phyloP scores from a whole-genome alignment of 2,113 vertebrate species.

The Bubo scandiacus region DNA sequence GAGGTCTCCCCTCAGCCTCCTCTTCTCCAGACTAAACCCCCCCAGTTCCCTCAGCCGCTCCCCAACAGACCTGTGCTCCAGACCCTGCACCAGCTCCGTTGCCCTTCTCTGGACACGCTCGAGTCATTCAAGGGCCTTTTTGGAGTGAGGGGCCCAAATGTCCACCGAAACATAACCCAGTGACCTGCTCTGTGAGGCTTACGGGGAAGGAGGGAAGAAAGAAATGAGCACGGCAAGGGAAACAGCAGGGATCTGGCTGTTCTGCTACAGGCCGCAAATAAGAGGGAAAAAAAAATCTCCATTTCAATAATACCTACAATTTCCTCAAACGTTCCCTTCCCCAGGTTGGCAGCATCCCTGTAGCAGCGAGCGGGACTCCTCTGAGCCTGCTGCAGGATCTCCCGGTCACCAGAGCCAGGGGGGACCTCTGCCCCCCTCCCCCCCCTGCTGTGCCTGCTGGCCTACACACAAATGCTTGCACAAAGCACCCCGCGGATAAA shows the following conservation, averaged over 20 bases:
- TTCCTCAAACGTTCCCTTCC: not conserved
- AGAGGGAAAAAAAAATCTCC: not conserved
- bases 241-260: not conserved
- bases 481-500: fast-evolving
- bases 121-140: no score
- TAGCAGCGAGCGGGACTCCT: not conserved
- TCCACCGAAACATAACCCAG: not conserved
- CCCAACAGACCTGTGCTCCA: no score
- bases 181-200: not conserved
- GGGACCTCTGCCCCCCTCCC: not conserved
- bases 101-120: no score
- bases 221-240: not conserved
- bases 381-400: fast-evolving
- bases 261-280: not conserved
- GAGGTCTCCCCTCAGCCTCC: no score
- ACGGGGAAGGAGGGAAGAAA: not conserved
- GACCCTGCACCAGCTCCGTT: no score
- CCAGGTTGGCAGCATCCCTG: not conserved
- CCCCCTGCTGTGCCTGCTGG: not conserved
- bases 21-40: no score
- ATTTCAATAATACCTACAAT: not conserved
- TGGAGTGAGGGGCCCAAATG: no score
- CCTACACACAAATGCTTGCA: fast-evolving
- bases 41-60: no score
- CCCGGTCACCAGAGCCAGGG: not conserved